Conservation (phyloP, 2,888 invertebrate species). For the Drosophila kokeensis region DNA sequence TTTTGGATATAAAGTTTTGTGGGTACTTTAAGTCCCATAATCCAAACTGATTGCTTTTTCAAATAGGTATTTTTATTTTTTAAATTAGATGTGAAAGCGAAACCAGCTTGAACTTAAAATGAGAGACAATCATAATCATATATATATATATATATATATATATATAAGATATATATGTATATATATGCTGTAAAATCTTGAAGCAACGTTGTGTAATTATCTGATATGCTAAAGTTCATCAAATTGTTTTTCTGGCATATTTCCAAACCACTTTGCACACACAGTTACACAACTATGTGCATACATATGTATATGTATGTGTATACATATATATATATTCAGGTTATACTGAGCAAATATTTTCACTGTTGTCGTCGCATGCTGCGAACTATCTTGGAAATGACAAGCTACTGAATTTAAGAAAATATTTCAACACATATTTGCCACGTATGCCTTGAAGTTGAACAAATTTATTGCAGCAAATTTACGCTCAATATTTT, state of each 20-base stretch:
- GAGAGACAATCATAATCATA: background rate
- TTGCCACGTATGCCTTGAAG: conserved; percentile 18
- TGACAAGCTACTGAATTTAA: conserved; percentile 8
- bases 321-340: background rate
- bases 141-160: background rate
- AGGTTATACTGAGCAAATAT: conserved; percentile 12
- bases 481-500: conserved; percentile 21
- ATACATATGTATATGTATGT: background rate
- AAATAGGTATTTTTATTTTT: background rate
- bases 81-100: background rate
- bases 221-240: background rate
- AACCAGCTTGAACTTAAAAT: background rate
- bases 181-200: background rate
- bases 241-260: conserved; percentile 1
- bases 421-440: conserved; percentile 24
- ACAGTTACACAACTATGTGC: conserved; percentile 4
- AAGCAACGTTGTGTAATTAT: background rate
- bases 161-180: background rate
- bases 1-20: conserved; percentile 4
- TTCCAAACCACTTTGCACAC: background rate
- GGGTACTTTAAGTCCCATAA: conserved; percentile 10
- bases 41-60: conserved; percentile 19
- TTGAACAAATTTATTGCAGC: conserved; percentile 23
- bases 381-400: conserved; percentile 11
- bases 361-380: background rate